phyloP scores from a whole-genome alignment of 2,113 vertebrate species.

The Pangasianodon gigas region DNA sequence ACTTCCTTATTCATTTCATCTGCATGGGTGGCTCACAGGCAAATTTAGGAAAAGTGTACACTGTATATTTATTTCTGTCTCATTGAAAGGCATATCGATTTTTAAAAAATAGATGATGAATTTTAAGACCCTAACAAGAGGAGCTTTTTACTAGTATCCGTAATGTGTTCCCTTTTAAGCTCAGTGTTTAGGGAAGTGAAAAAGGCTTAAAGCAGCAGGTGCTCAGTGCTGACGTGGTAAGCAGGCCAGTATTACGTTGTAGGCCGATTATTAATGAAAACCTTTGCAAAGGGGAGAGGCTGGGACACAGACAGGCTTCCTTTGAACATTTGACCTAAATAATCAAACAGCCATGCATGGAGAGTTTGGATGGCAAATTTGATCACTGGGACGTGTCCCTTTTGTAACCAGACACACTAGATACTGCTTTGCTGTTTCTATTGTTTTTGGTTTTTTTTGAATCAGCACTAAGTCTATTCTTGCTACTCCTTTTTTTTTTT shows the following conservation, averaged over 20 bases:
- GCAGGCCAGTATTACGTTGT: background rate
- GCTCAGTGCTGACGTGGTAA: background rate
- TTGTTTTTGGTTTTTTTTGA: background rate
- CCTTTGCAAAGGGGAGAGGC: slow-evolving; percentile 37
- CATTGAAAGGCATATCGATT: too few species aligned
- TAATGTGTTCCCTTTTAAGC: background rate
- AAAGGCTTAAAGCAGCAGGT: slow-evolving; percentile 18
- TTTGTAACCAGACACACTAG: slow-evolving; percentile 1
- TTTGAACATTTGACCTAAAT: slow-evolving; percentile 71
- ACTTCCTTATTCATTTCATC: background rate
- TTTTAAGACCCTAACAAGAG: background rate
- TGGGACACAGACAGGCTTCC: slow-evolving; percentile 45
- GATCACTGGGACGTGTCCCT: background rate
- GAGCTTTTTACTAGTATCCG: background rate
- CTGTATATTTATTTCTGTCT: background rate
- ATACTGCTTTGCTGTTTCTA: background rate
- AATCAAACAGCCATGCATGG: slow-evolving; percentile 51
- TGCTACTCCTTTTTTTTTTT: background rate
- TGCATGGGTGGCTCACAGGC: background rate
- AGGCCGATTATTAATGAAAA: slow-evolving; percentile 71
- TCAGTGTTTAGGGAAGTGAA: slow-evolving; percentile 12
- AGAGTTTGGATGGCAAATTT: slow-evolving; percentile 31
- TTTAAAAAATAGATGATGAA: too few species aligned
- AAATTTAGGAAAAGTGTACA: background rate
- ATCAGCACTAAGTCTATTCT: background rate